phyloP scores from a whole-genome alignment of 2,797 vertebrate species.

The Malurus leucopterus region DNA sequence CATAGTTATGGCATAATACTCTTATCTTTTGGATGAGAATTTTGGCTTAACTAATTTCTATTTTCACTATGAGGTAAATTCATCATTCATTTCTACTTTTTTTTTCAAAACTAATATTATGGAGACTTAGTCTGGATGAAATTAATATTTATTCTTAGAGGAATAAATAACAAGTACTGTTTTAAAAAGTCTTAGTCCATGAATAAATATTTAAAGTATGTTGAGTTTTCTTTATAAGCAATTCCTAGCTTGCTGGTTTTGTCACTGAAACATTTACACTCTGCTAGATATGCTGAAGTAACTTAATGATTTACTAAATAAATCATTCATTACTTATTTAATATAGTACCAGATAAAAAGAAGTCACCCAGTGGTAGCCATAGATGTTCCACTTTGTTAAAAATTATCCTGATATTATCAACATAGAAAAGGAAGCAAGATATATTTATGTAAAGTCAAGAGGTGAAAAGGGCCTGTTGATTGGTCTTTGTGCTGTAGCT shows the following conservation, averaged over 20 bases:
- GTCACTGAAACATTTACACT: neutral
- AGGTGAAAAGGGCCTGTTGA: neutral
- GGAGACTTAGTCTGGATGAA: neutral
- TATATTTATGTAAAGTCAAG: neutral
- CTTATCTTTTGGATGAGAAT: neutral
- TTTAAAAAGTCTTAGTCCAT: neutral
- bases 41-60: neutral
- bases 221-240: neutral
- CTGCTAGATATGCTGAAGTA: constrained; percentile 23
- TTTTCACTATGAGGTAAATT: neutral
- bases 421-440: neutral
- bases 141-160: neutral
- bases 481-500: neutral
- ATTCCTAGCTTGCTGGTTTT: neutral
- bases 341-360: constrained; percentile 15
- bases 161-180: neutral
- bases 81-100: neutral
- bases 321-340: constrained; percentile 55
- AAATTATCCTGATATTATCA: neutral
- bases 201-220: neutral
- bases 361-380: neutral
- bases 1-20: neutral
- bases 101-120: neutral
- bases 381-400: neutral
- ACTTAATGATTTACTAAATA: constrained; percentile 57